A percentile compares a stretch with the other conserved stretches of the same genome.
Evolutionary conservation across 53 echinoderm and acorn worm species (phyloP).

Genomic region (Arbacia lixula): DNA sequence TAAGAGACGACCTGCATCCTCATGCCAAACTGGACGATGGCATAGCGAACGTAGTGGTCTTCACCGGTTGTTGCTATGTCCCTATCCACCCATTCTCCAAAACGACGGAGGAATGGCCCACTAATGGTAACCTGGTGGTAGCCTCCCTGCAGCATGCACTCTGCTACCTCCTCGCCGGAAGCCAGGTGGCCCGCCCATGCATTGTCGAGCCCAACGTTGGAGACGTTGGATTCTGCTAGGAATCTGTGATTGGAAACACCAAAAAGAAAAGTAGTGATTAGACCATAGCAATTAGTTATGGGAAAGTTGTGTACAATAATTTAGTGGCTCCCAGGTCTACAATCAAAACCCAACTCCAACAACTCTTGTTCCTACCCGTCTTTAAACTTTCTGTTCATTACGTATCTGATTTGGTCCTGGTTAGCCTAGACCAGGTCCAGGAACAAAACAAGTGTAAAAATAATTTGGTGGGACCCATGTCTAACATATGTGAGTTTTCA

Average conservation of each 20-base stretch:
- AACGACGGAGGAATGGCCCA: neutral
- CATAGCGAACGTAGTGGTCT: neutral
- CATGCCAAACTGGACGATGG: slow-evolving; percentile 4
- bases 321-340: too few relatives aligned
- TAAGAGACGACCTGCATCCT: neutral
- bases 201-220: neutral
- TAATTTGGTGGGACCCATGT: neutral
- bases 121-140: neutral
- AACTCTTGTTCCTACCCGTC: neutral
- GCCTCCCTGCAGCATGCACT: neutral
- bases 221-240: neutral
- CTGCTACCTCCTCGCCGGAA: neutral
- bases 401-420: neutral
- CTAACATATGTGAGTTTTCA: neutral
- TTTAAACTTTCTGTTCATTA: neutral
- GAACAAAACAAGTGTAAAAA: neutral
- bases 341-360: neutral
- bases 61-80: neutral
- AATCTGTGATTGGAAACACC: slow-evolving; percentile 21
- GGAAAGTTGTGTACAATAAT: too few relatives aligned
- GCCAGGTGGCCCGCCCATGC: neutral
- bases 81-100: neutral
- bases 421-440: neutral
- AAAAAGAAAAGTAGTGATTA: neutral
- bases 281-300: too few relatives aligned